Percentiles rank a stretch among this genome's conserved stretches.
Evolutionary conservation across 1,140 invertebrate genomes (phyloP).

Genomic region (Drosophila murphyi): DNA sequence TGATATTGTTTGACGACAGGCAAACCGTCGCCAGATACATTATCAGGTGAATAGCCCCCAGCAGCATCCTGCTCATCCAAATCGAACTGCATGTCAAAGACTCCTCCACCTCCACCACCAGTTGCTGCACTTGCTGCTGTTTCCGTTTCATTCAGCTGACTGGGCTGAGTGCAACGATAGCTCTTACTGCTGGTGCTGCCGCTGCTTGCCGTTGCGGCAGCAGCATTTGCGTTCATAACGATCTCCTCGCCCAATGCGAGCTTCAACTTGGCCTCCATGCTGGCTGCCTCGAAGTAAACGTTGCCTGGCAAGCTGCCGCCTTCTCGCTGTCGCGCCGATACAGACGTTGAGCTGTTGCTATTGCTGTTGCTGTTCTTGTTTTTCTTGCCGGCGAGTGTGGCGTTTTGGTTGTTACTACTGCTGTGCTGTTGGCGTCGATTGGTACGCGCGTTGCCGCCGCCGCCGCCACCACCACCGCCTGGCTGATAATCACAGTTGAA

Average conservation of each 20-base stretch:
- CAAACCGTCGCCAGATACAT: not conserved
- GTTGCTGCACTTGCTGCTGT: slow-evolving; percentile 37
- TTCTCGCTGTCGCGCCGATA: slow-evolving; percentile 88
- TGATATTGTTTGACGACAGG: slow-evolving; percentile 21
- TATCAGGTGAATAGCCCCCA: too few relatives aligned
- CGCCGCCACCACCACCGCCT: slow-evolving; percentile 33
- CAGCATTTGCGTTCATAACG: slow-evolving; percentile 12
- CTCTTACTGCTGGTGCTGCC: slow-evolving; percentile 45
- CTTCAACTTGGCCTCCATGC: slow-evolving; percentile 65
- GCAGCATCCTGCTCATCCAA: too few relatives aligned
- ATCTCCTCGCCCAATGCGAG: slow-evolving; percentile 25
- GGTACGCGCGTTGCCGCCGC: slow-evolving; percentile 31
- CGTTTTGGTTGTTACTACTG: slow-evolving; percentile 58
- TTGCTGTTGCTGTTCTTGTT: slow-evolving; percentile 52
- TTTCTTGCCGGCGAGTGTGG: slow-evolving; percentile 34
- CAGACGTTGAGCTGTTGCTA: slow-evolving; percentile 62
- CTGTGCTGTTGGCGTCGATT: slow-evolving; percentile 70
- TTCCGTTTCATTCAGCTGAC: slow-evolving; percentile 46
- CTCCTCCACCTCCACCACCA: slow-evolving; percentile 1
- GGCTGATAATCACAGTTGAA: slow-evolving; percentile 79
- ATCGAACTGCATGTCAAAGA: too few relatives aligned
- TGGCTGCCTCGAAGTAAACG: slow-evolving; percentile 85
- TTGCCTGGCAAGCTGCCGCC: slow-evolving; percentile 88
- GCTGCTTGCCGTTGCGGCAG: slow-evolving; percentile 17
- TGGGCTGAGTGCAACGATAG: slow-evolving; percentile 60